Evolutionary conservation across 2,113 vertebrate species (phyloP), one percentile per base, ranked within the genome.

Genomic region (Chroicocephalus ridibundus): DNA sequence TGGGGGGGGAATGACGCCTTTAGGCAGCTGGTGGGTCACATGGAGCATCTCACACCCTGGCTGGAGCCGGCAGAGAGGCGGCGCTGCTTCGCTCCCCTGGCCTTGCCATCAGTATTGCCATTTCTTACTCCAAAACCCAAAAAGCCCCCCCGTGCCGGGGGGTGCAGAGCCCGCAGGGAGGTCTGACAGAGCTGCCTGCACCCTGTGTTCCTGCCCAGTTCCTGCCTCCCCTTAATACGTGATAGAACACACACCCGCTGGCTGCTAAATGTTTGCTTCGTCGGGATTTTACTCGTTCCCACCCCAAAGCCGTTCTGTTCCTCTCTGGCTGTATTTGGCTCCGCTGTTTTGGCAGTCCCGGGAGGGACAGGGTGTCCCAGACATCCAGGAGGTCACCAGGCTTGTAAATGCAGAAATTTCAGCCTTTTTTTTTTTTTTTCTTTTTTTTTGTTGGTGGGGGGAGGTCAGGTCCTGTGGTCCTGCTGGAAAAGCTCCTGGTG

Each of bases 161-260:
- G 21, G 31, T 15, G 40, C 40, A 49, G 54, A 68, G 27, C n/a
- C 40, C 7, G 0, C 25, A 12, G 58, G 49, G 57, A 62, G 51
- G 49, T 49, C 44, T 22, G 27, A 2, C 1, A 2, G 72, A 54
- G 71, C 52, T 29, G 31, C 57, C 40, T 7, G 22, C 83, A 18
- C 38, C 74, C 60, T 3, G 5, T 13, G 11, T 15, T 42, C 2
- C 0, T 7, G 7, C 31, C 22, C 5, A 5, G 20, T 31, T 57
- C 70, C 49, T 82, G 55, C 49, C 49, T 76, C 49, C 55, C 62
- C 42, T 34, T 36, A 51, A 29, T 16, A 20, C 5, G 16, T 5
- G 36, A 5, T 13, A 15, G 1, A 77, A 69, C 57, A 9, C 42
- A 14, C 11, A 2, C 18, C 64, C 42, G 10, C 27, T 49, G 25